Conservation (phyloP, 2,113 vertebrate genomes). For the Ranitomeya imitator region DNA sequence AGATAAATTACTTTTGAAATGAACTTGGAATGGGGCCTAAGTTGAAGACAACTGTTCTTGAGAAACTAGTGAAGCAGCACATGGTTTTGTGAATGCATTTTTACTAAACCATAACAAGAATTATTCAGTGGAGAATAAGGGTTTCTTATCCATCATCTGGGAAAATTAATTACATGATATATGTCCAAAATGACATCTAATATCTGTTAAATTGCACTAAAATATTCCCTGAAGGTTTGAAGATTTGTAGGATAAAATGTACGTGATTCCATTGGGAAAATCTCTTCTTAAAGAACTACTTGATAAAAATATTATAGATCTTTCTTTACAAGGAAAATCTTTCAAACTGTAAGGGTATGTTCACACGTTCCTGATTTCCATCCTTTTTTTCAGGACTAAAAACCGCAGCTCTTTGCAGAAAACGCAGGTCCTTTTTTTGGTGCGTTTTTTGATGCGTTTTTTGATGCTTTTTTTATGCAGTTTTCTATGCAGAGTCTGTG, state of each 20-base stretch:
- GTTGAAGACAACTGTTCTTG: conserved; percentile 2
- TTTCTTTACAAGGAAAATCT: not conserved
- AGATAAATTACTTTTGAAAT: conserved; percentile 58
- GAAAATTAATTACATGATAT: conserved; percentile 32
- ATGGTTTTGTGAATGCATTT: conserved; percentile 22
- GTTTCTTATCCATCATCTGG: conserved; percentile 40
- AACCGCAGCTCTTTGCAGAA: too few relatives aligned
- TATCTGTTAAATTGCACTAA: conserved; percentile 24
- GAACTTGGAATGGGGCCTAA: not conserved
- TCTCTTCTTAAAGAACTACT: not conserved
- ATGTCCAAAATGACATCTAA: conserved; percentile 19
- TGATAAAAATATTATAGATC: not conserved
- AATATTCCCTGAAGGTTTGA: not conserved
- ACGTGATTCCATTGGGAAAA: not conserved
- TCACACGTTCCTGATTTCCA: too few relatives aligned
- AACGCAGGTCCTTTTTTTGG: too few relatives aligned
- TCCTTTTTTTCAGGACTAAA: too few relatives aligned
- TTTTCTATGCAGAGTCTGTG: too few relatives aligned
- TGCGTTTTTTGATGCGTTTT: too few relatives aligned
- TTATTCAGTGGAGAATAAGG: conserved; percentile 27
- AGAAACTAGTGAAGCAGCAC: not conserved
- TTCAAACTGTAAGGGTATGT: not conserved
- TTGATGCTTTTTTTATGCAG: too few relatives aligned
- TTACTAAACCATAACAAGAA: conserved; percentile 34
- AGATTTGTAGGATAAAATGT: not conserved